phyloP scores from a whole-genome alignment of 2,888 invertebrate genomes.

The Rhaphigaster nebulosa region DNA sequence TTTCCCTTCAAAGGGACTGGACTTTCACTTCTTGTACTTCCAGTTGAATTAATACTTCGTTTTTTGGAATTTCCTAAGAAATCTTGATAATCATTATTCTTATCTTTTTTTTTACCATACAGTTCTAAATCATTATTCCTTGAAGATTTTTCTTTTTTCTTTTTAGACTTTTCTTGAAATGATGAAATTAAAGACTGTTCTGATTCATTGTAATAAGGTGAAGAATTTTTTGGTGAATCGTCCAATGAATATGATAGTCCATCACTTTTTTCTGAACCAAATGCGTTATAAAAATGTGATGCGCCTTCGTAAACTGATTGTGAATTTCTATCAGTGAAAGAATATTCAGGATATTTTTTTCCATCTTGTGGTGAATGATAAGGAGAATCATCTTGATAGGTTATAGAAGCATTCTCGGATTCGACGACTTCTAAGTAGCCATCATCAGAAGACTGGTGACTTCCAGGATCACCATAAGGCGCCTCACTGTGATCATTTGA shows the following conservation, averaged over 20 bases:
- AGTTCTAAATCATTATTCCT: not conserved
- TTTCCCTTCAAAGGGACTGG: not conserved
- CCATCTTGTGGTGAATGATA: not conserved
- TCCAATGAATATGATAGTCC: conserved; percentile 45
- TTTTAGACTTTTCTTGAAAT: not conserved
- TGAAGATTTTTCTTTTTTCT: conserved; percentile 48
- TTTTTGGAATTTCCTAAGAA: not conserved
- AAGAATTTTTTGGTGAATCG: not conserved
- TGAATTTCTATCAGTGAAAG: not conserved
- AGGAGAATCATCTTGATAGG: conserved; percentile 47
- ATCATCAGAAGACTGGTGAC: conserved; percentile 31
- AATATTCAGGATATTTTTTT: not conserved
- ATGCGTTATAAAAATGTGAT: conserved; percentile 51
- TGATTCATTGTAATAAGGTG: not conserved
- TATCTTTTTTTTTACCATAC: conserved; percentile 5
- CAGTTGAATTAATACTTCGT: not conserved
- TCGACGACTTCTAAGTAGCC: conserved; percentile 39
- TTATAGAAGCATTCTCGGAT: not conserved
- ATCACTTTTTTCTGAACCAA: conserved; percentile 25
- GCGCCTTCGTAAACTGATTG: not conserved
- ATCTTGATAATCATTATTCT: not conserved
- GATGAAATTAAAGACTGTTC: not conserved
- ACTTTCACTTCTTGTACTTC: not conserved
- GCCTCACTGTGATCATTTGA: conserved; percentile 5
- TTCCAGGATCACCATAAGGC: not conserved